Evolutionary conservation across 2,113 vertebrate genomes (phyloP), one percentile per base, ranked within the genome.

Genomic region (Phrynocephalus versicolor): DNA sequence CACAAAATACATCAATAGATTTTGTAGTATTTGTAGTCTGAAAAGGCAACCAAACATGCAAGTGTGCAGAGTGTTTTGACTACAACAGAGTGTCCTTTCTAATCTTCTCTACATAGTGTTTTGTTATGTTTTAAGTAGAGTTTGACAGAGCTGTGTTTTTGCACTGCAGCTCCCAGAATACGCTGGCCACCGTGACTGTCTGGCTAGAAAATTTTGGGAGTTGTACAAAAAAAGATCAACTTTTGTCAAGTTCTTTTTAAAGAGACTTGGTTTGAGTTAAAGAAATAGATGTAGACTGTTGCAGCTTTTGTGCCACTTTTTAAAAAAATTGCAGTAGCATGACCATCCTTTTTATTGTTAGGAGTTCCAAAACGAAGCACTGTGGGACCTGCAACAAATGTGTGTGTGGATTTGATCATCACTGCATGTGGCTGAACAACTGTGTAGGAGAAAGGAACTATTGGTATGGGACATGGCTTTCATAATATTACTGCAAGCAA

Each of bases 341-440:
- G 60, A 82, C 35, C 23, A 91, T 91, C 82, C 87, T 83, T 95
- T 93, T 10, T 95, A 98, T 94, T 93, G 39, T 7, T 95, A 99
- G 98, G 91, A 97, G 98, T 10, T 96, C 97, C 3, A 98, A 97
- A 88, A 98, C 99, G 1, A 99, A 99, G 88, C 99, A 99, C 94
- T 99, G 99, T 95, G 98, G 98, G 65, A 96, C 97, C 73, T 99
- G 99, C 95, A 99, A 99, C 92, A 99, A 99, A 75, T 99, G 99
- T 70, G 98, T 99, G 0, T 97, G 97, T 58, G 97, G 97, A 92
- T 99, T 99, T 74, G 99, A 99, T 91, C 99, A 99, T 93, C 99
- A 99, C 94, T 99, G 99, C 93, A 97, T 98, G 83, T 99, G 98
- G 99, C 97, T 99, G 82, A 99, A 99, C 96, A 99, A 99, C 95